Percentiles rank a stretch among this genome's conserved stretches.
phyloP scores from a whole-genome alignment of 1,140 invertebrate species.

The Steinernema khuongi region DNA sequence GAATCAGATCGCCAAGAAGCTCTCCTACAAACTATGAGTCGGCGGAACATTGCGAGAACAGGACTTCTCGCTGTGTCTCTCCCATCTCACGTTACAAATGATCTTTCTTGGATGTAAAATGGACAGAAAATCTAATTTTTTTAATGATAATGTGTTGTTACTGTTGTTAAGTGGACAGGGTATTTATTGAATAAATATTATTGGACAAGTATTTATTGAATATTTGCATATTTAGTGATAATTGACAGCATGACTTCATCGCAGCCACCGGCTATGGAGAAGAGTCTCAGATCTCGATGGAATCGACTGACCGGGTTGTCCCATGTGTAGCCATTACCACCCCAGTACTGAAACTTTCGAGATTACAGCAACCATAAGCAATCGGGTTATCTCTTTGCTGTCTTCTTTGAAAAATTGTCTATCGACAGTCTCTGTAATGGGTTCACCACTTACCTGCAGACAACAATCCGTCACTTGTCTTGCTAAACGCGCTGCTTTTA shows the following conservation, averaged over 20 bases:
- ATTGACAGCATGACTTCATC: conserved; percentile 68
- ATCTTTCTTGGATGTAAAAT: too few species aligned
- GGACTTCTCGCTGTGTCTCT: too few species aligned
- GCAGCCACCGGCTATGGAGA: conserved; percentile 66
- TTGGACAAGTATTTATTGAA: neutral
- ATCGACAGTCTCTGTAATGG: neutral
- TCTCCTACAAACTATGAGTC: too few species aligned
- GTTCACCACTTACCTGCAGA: conserved; percentile 60
- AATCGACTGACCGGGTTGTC: conserved; percentile 62
- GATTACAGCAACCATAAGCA: neutral
- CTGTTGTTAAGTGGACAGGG: too few species aligned
- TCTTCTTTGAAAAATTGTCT: neutral
- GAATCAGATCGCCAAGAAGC: too few species aligned
- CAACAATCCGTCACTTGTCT: conserved; percentile 64
- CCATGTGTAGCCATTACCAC: conserved; percentile 66
- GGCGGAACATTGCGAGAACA: too few species aligned
- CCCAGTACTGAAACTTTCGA: conserved; percentile 61
- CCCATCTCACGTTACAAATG: too few species aligned
- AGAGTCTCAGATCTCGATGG: conserved; percentile 63
- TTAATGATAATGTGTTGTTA: too few species aligned
- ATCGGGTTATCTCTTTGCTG: too few species aligned
- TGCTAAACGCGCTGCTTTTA: conserved; percentile 64
- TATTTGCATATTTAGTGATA: conserved; percentile 62
- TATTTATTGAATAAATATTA: too few species aligned
- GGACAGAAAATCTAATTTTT: too few species aligned